These are phyloP conservation scores for Orthonevra nobilis DNA, from an alignment of 2,888 invertebrate species.

Conservation along the genomic window DNA sequence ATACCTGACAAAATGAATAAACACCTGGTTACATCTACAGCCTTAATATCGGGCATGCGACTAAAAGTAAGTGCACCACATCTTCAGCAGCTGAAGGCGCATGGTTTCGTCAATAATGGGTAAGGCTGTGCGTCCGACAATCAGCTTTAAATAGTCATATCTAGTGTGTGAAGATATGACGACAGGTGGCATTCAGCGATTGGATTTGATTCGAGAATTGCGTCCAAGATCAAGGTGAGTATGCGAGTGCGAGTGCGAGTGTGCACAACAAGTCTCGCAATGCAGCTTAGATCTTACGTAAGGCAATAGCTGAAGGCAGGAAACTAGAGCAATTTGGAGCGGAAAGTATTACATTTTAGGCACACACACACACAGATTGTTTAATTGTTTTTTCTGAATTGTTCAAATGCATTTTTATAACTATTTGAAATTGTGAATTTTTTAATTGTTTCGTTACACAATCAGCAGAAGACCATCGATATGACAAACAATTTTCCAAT, in stretches of 20 bases:
- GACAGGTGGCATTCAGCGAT: slow-evolving; percentile 28
- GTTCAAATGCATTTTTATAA: too few relatives aligned
- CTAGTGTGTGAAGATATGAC: slow-evolving; percentile 12
- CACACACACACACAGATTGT: too few relatives aligned
- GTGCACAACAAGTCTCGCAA: slow-evolving; percentile 47
- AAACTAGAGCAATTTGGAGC: slow-evolving; percentile 43
- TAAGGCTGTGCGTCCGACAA: slow-evolving; percentile 29
- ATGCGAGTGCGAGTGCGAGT: slow-evolving; percentile 6
- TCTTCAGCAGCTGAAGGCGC: not conserved
- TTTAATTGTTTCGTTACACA: too few relatives aligned
- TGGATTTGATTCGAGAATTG: slow-evolving; percentile 45
- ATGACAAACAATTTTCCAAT: too few relatives aligned
- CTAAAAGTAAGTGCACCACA: slow-evolving; percentile 9
- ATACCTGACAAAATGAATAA: slow-evolving; percentile 25
- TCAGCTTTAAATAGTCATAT: slow-evolving; percentile 39
- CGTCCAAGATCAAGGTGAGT: slow-evolving; percentile 63
- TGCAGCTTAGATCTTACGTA: slow-evolving; percentile 39
- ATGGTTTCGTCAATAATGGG: slow-evolving; percentile 28
- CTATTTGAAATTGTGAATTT: too few relatives aligned
- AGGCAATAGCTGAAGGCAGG: slow-evolving; percentile 43
- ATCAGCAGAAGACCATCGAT: too few relatives aligned
- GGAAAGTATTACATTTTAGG: slow-evolving; percentile 16
- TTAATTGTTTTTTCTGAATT: too few relatives aligned
- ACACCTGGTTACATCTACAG: not conserved
- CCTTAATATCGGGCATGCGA: too few relatives aligned